Percentiles rank a stretch among this genome's conserved stretches.
Evolutionary conservation across 2,113 vertebrate species (phyloP).

Genomic region (Speoplatyrhinus poulsoni): DNA sequence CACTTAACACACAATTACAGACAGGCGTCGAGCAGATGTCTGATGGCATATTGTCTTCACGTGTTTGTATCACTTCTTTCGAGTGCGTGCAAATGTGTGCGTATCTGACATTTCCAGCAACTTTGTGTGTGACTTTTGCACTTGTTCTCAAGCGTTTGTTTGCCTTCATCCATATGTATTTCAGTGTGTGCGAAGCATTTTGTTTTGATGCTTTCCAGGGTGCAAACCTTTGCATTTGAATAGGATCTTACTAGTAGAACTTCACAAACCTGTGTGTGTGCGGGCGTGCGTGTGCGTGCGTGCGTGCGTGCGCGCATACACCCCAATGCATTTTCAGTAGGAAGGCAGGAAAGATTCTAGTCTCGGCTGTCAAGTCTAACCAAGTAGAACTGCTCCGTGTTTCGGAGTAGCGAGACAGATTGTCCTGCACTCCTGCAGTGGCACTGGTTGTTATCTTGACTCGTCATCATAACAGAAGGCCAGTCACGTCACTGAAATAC

Average conservation of each 20-base stretch:
- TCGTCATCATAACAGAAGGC: constrained; percentile 9
- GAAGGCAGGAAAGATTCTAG: constrained; percentile 10
- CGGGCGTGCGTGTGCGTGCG: neutral
- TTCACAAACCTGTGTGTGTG: neutral
- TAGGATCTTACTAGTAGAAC: neutral
- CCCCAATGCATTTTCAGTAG: constrained; percentile 16
- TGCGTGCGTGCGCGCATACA: too few species aligned
- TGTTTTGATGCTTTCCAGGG: neutral
- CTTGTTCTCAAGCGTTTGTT: constrained; percentile 11
- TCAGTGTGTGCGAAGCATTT: neutral
- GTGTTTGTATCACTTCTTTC: too few species aligned
- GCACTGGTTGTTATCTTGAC: constrained; percentile 32
- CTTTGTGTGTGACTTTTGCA: neutral
- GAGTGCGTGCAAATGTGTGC: neutral
- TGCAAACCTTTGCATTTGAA: neutral
- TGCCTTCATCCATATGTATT: neutral
- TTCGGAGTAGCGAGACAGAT: constrained; percentile 53
- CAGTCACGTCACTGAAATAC: neutral
- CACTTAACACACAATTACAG: constrained; percentile 59
- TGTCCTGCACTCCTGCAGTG: constrained; percentile 35
- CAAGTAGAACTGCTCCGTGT: constrained; percentile 53
- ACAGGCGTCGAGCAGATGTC: constrained; percentile 46
- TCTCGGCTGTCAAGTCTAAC: constrained; percentile 50
- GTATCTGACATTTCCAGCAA: neutral
- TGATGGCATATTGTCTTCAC: constrained; percentile 32